A percentile compares a stretch with the other conserved stretches of the same genome.
These are phyloP conservation scores for Pyralis farinalis DNA, from an alignment of 2,888 invertebrate species.

Conservation along the genomic window DNA sequence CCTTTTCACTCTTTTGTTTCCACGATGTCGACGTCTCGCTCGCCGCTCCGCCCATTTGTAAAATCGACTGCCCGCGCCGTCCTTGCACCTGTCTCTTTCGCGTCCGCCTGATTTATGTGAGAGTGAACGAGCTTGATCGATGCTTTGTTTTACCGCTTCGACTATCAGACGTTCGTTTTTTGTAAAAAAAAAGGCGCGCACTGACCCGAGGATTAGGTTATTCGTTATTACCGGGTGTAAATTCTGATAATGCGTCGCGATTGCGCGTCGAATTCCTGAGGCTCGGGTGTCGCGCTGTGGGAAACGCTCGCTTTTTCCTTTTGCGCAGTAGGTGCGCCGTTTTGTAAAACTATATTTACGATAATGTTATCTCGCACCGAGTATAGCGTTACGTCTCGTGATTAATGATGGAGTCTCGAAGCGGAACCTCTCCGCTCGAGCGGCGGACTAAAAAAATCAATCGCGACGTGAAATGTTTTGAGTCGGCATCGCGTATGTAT, in stretches of 20 bases:
- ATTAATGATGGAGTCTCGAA: conserved; percentile 58
- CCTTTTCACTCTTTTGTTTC: conserved; percentile 77
- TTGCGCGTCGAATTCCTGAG: conserved; percentile 58
- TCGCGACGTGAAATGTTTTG: conserved; percentile 44
- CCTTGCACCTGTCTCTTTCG: conserved; percentile 78
- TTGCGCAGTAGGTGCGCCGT: conserved; percentile 63
- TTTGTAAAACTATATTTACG: conserved; percentile 76
- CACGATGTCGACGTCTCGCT: conserved; percentile 70
- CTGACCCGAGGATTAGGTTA: conserved; percentile 27
- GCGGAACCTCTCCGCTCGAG: conserved; percentile 39
- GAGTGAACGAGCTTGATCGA: conserved; percentile 79
- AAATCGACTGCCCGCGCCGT: conserved; percentile 72
- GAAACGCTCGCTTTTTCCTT: conserved; percentile 47
- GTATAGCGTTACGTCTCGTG: conserved; percentile 63
- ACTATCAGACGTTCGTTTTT: conserved; percentile 53
- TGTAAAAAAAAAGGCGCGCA: conserved; percentile 52
- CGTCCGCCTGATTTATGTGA: conserved; percentile 77
- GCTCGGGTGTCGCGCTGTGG: conserved; percentile 61
- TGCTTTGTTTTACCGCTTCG: conserved; percentile 73
- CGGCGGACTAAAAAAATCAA: conserved; percentile 39
- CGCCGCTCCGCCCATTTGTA: conserved; percentile 78
- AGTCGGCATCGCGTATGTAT: conserved; percentile 24
- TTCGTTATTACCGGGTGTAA: conserved; percentile 37
- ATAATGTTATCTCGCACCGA: conserved; percentile 64
- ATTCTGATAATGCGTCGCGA: conserved; percentile 70